A percentile compares a stretch with the other conserved stretches of the same genome.
phyloP scores from a whole-genome alignment of 2,797 vertebrate genomes.

The Sebastiscus tertius region DNA sequence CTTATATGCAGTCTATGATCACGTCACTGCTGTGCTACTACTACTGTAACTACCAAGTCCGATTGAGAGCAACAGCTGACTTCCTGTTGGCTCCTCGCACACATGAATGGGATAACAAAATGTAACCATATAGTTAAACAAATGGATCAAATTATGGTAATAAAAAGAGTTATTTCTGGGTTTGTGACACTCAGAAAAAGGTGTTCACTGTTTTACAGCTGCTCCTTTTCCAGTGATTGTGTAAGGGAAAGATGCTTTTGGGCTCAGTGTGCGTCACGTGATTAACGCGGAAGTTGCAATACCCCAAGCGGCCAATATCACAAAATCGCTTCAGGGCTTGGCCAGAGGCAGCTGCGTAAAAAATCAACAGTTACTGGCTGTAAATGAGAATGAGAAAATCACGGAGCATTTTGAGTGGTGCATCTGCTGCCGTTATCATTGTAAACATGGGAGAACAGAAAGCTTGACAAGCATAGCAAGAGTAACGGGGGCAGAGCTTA shows the following conservation, averaged over 20 bases:
- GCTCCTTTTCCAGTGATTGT: not conserved
- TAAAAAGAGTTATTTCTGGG: not conserved
- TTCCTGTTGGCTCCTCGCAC: not conserved
- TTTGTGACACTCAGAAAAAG: not conserved
- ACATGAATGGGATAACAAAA: not conserved
- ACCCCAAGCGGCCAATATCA: not conserved
- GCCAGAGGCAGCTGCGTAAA: not conserved
- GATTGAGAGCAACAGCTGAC: not conserved
- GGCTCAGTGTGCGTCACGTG: not conserved
- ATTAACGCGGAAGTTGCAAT: not conserved
- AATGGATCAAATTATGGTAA: not conserved
- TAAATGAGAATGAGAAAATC: not conserved
- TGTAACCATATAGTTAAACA: not conserved
- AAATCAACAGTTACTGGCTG: not conserved
- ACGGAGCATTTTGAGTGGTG: not conserved
- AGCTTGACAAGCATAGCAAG: not conserved
- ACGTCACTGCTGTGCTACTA: too few relatives aligned
- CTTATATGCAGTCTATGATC: too few relatives aligned
- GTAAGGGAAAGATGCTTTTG: not conserved
- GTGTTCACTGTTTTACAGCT: not conserved
- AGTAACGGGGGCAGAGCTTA: not conserved
- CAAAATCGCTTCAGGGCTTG: not conserved
- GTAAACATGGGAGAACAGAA: not conserved
- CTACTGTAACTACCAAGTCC: not conserved
- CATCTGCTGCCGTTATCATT: not conserved